A percentile compares a stretch with the other conserved stretches of the same genome.
phyloP scores from a whole-genome alignment of 2,113 vertebrate genomes.

The Trematomus loennbergii region DNA sequence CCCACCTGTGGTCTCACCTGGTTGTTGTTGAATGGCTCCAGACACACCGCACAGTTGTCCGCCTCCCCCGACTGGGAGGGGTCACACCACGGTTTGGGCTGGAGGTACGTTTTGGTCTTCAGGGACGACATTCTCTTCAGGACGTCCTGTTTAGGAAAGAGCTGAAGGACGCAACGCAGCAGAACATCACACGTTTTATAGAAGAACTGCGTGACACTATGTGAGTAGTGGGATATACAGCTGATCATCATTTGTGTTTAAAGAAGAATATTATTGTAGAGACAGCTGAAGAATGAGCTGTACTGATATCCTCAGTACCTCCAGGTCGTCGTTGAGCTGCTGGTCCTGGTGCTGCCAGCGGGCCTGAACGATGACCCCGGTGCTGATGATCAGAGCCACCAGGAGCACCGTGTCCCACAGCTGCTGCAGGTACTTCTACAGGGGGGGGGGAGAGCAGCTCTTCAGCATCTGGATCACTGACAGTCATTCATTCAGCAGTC shows the following conservation, averaged over 20 bases:
- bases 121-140: constrained; percentile 84
- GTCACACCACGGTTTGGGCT: constrained; percentile 76
- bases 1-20: constrained; percentile 81
- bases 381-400: constrained; percentile 92
- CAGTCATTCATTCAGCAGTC: too few relatives aligned
- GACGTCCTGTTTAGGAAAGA: constrained; percentile 89
- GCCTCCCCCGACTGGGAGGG: constrained; percentile 75
- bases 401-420: constrained; percentile 95
- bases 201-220: too few relatives aligned
- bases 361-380: constrained; percentile 92
- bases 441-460: neutral
- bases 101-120: constrained; percentile 88
- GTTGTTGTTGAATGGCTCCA: constrained; percentile 93
- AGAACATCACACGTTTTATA: constrained; percentile 2
- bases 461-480: neutral
- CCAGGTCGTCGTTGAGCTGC: constrained; percentile 77
- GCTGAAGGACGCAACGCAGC: constrained; percentile 63
- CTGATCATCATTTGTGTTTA: too few relatives aligned
- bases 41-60: constrained; percentile 91
- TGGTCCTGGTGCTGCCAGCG: constrained; percentile 89
- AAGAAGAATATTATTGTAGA: too few relatives aligned
- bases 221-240: too few relatives aligned
- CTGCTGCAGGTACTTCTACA: constrained; percentile 94
- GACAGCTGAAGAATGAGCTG: too few relatives aligned
- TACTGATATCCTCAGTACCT: constrained; percentile 75